Evolutionary conservation across 2,797 vertebrate species (phyloP), one percentile per base, ranked within the genome.

Genomic region (Nannoperca australis): DNA sequence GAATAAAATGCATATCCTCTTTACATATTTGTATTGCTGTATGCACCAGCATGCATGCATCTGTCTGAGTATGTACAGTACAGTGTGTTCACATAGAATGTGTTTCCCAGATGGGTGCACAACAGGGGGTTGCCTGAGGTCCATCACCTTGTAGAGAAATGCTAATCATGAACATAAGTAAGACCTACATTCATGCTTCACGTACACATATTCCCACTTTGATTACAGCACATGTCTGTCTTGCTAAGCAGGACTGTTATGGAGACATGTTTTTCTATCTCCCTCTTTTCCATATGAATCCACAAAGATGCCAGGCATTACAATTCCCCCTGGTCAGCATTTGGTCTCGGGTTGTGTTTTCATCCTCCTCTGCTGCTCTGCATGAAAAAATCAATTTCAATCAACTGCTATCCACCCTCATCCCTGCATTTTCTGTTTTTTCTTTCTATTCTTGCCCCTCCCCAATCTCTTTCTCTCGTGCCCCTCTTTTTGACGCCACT

Each of bases 111-210:
- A 88, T 89, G 83, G 77, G 49, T n/a, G 53, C 71, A 71, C 85
- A 78, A 59, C 80, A 77, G 79, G 83, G 85, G 70, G 71, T 36
- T 71, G 70, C 85, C 64, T 60, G 54, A 69, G 79, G 86, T 82
- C 65, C 54, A 70, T 91, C 85, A 85, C 81, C 80, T 90, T 73
- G 60, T 79, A 45, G 83, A 81, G 64, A 85, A 85, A 85, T 85
- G 80, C 67, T 88, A 82, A 85, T 90, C 63, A 61, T 65, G 22
- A 80, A 53, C 80, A 85, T 85, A 69, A 91, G 81, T 73, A 87
- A 54, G 27, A 42, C 55, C 47, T 34, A 27, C 1, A 45, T 53
- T 63, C 9, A 50, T 38, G 40, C 12, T 6, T 22, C 76, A 82
- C 63, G 72, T 50, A 14, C 50, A 56, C 68, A 36, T 45, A 66